These are phyloP conservation scores for Pipistrellus pipistrellus DNA, from an alignment of 2,797 vertebrate species.

Conservation along the genomic window DNA sequence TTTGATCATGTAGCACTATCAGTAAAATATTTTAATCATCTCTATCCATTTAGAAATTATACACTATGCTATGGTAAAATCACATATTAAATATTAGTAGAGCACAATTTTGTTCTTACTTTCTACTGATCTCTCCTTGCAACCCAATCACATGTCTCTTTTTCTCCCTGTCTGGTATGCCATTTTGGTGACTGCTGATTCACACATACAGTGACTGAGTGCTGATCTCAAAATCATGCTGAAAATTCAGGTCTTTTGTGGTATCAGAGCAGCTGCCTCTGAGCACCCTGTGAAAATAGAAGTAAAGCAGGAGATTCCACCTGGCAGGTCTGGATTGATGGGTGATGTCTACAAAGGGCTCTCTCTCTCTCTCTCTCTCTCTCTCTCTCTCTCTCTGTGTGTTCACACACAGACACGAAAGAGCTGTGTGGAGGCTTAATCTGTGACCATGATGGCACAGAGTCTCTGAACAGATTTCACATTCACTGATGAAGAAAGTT, in stretches of 20 bases:
- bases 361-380: too few species aligned
- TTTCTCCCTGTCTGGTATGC: background rate
- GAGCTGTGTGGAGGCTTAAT: background rate
- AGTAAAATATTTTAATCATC: conserved; percentile 44
- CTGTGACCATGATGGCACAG: background rate
- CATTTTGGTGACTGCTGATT: background rate
- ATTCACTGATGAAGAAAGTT: background rate
- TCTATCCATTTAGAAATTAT: conserved; percentile 4
- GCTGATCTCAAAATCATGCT: conserved; percentile 45
- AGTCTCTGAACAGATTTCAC: background rate
- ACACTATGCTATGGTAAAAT: background rate
- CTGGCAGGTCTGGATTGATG: background rate
- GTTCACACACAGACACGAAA: background rate
- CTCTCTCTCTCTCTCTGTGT: background rate
- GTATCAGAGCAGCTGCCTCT: background rate
- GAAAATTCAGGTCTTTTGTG: background rate
- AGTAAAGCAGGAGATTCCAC: background rate
- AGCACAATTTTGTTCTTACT: background rate
- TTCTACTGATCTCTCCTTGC: background rate
- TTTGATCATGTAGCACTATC: background rate
- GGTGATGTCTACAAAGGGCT: background rate
- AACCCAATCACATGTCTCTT: background rate
- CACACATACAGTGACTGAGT: background rate
- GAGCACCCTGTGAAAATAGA: background rate
- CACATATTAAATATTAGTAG: background rate